phyloP scores from a whole-genome alignment of 2,113 vertebrate species.

The Oryzias melastigma region DNA sequence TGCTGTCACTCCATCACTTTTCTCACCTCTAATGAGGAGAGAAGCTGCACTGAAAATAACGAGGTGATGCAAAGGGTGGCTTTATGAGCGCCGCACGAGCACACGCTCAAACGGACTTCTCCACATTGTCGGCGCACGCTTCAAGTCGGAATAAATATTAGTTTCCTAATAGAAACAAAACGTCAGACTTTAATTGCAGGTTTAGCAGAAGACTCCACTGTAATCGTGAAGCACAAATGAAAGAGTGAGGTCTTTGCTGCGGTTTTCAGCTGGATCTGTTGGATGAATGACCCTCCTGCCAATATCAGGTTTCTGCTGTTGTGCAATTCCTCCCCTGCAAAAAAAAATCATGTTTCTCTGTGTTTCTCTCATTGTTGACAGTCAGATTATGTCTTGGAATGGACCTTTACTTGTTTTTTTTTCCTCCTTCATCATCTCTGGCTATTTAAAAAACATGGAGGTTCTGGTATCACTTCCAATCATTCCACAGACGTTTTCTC shows the following conservation, averaged over 20 bases:
- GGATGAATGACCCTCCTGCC: constrained; percentile 40
- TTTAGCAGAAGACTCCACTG: constrained; percentile 18
- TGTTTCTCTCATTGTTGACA: constrained; percentile 52
- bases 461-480: constrained; percentile 58
- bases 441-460: constrained; percentile 50
- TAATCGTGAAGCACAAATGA: constrained; percentile 25
- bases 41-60: constrained; percentile 59
- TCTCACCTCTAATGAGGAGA: constrained; percentile 68
- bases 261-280: constrained; percentile 36
- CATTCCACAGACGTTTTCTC: constrained; percentile 60
- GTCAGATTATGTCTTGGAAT: constrained; percentile 61
- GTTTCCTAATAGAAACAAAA: constrained; percentile 23
- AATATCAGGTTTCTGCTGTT: constrained; percentile 51
- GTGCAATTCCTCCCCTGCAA: constrained; percentile 16
- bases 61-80: constrained; percentile 52
- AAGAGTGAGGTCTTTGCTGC: constrained; percentile 7
- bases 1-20: constrained; percentile 47
- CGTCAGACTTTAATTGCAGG: constrained; percentile 27
- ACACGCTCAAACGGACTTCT: constrained; percentile 31
- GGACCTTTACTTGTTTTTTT: constrained; percentile 39
- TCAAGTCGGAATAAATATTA: background rate
- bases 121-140: background rate
- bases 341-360: constrained; percentile 28
- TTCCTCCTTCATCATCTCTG: constrained; percentile 51
- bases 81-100: constrained; percentile 55